Evolutionary conservation across 92 coral and sea anemone species (phyloP), one percentile per base, ranked within the genome.

Genomic region (Actinostola sp.): DNA sequence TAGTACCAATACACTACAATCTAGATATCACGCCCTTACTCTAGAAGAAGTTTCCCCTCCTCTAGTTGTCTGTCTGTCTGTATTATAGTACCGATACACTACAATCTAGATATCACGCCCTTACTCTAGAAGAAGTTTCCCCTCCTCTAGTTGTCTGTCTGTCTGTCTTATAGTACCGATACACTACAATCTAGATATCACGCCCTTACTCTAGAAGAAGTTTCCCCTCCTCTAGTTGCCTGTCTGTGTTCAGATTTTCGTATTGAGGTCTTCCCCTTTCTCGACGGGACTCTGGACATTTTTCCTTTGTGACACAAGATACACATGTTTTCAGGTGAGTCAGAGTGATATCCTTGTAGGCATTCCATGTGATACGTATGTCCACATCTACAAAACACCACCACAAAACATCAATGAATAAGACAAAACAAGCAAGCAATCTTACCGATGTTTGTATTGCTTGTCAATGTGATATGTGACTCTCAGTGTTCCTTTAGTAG

Each of bases 281-380:
- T 61, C 10, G 89, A 86, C 2, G 96, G 77, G 14, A 68, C 71
- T 14, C 92, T 80, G 16, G 77, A 52, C 51, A 88, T 76, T 58
- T 88, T 90, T 55, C 93, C 87, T 86, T 94, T 90, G 62, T 92
- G 82, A 62, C 98, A 90, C 54, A 89, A 74, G 11, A 86, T 65
- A 70, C 98, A 93, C 89, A 88, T 87, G 35, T 73, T 74, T n/a
- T 79, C 86, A 52, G 86, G 85, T 8, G 90, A 70, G 49, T 93
- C 96, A 13, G 85, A 75, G 35, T 55, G 20, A n/a, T 52, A 64
- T 51, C 83, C 95, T 61, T 79, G 82, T 71, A 93, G 67, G 58
- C 98, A 93, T 55, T 87, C 96, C 10, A 78, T 59, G 61, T 93
- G 96, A 65, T 83, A 89, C 17, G 84, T 72, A 51, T 93, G 98